Evolutionary conservation across 2,113 vertebrate species (phyloP), one percentile per base, ranked within the genome.

Genomic region (Laterallus jamaicensis): DNA sequence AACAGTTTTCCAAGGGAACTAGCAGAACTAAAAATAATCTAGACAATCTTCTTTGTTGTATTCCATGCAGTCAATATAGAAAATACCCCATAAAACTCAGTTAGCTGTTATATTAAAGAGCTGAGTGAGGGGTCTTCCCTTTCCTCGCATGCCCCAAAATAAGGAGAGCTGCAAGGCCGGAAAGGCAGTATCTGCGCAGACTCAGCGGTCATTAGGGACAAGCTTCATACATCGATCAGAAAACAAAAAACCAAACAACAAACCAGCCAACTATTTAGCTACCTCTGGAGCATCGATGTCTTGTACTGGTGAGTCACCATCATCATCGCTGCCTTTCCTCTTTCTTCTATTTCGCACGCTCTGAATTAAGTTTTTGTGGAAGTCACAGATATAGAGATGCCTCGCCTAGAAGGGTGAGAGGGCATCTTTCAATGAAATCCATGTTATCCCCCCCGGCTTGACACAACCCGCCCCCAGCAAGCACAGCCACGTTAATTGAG

Each of bases 341-440:
- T 98, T 98, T 69, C 98, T 98, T 97, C 98, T 97, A 52, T 98
- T 98, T 59, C 98, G 96, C 92, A 98, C 98, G 49, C 98, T 98
- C 95, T 98, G 98, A 95, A 98, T 98, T 97, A 98, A 93, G 93
- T 98, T 98, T 97, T 98, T 98, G 96, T 98, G 98, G 96, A 98
- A 98, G 93, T 98, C 98, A 82, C 98, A 98, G 93, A 98, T 98
- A 84, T 98, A 98, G 86, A 98, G 98, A 95, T 98, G 98, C 32
- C 98, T 98, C 39, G 98, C 98, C 98, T 98, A 78, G 35, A 97
- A 97, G 37, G 96, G 52, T 44, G 92, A 95, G 17, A 92, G 24
- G 5, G 64, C 2, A 9, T 88, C 96, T 95, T 62, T 95, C 77
- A 94, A 39, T 82, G 40, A 76, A 71, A 74, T 6, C 59, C 75